Conservation (phyloP, 2,113 vertebrate species). For the Brevimyrus niger region DNA sequence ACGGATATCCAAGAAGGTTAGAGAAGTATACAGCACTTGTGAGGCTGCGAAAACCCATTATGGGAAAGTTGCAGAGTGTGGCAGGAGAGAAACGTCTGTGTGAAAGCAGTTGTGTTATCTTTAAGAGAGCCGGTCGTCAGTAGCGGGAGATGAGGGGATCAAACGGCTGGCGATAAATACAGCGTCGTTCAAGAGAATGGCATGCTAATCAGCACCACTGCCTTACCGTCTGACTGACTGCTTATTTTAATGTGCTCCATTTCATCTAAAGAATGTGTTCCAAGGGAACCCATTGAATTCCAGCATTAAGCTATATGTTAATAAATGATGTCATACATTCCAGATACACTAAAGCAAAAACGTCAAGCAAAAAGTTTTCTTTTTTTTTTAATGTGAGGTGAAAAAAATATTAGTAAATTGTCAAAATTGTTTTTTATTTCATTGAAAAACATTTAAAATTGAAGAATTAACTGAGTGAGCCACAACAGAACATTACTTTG, state of each 20-base stretch:
- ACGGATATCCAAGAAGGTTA: not conserved
- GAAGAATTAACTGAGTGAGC: not conserved
- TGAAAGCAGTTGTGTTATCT: constrained; percentile 38
- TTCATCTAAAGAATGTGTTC: not conserved
- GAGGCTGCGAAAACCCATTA: not conserved
- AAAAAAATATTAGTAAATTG: not conserved
- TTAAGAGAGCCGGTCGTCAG: constrained; percentile 35
- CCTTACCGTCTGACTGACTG: constrained; percentile 20
- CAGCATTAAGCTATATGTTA: not conserved
- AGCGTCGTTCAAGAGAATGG: constrained; percentile 29
- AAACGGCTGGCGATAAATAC: constrained; percentile 41
- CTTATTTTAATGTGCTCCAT: constrained; percentile 3
- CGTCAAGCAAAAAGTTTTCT: not conserved
- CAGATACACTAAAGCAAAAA: not conserved
- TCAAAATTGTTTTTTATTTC: not conserved
- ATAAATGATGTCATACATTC: not conserved
- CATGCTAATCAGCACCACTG: constrained; percentile 45
- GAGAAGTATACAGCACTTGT: not conserved
- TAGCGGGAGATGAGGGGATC: constrained; percentile 18
- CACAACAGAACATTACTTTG: not conserved
- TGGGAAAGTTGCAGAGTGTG: not conserved
- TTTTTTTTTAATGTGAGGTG: not conserved
- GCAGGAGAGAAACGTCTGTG: not conserved
- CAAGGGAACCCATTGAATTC: not conserved
- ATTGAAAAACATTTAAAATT: not conserved